phyloP scores from a whole-genome alignment of 2,888 invertebrate species.

The Ommatoiulus sabulosus region DNA sequence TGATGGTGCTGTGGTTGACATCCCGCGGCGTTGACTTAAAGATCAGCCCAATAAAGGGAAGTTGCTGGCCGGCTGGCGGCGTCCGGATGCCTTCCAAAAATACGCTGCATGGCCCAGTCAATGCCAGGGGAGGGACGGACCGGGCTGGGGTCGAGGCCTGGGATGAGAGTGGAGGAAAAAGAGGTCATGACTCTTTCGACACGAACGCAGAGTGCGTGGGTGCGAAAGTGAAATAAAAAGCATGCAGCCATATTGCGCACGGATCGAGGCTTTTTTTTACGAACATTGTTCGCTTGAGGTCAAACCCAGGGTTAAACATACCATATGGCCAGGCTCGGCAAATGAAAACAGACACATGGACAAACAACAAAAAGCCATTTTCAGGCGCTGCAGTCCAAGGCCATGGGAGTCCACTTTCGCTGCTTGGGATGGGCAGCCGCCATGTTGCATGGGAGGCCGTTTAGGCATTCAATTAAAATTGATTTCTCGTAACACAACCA shows the following conservation, averaged over 20 bases:
- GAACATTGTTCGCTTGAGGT: slow-evolving; percentile 5
- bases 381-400: slow-evolving; percentile 27
- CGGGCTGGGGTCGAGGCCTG: slow-evolving; percentile 24
- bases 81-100: slow-evolving; percentile 34
- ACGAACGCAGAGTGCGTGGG: slow-evolving; percentile 34
- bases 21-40: neutral
- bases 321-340: slow-evolving; percentile 34
- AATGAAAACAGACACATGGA: slow-evolving; percentile 34
- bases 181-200: slow-evolving; percentile 34
- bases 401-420: slow-evolving; percentile 19
- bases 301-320: slow-evolving; percentile 27
- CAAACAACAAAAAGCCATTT: slow-evolving; percentile 34
- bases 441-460: slow-evolving; percentile 16
- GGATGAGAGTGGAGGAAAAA: slow-evolving; percentile 34
- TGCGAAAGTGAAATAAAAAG: slow-evolving; percentile 2
- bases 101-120: neutral
- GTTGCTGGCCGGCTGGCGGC: too few relatives aligned
- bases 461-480: slow-evolving; percentile 34
- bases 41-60: too few relatives aligned
- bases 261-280: slow-evolving; percentile 13
- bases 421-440: slow-evolving; percentile 26
- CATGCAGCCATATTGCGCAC: neutral
- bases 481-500: slow-evolving; percentile 1
- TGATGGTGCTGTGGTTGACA: too few relatives aligned
- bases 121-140: neutral